These are phyloP conservation scores for Lota lota DNA, from an alignment of 2,113 vertebrate genomes.

Conservation along the genomic window DNA sequence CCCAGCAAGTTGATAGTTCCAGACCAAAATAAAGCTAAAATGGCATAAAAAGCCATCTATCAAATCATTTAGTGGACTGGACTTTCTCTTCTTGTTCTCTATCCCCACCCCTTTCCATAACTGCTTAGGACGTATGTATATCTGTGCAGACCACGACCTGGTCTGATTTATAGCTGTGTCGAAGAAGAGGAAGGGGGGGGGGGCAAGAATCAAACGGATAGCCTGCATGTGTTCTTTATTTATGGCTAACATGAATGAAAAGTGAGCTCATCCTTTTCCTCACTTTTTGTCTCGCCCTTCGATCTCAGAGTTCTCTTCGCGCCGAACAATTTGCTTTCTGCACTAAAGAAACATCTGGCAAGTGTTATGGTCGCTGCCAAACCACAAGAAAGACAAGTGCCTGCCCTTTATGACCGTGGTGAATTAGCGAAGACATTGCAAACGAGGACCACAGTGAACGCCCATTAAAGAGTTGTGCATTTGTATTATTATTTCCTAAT, in stretches of 20 bases:
- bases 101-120: slow-evolving; percentile 24
- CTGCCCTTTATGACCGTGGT: slow-evolving; percentile 18
- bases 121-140: slow-evolving; percentile 51
- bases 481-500: neutral
- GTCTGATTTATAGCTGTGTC: slow-evolving; percentile 67
- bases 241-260: slow-evolving; percentile 72
- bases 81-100: slow-evolving; percentile 44
- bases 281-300: slow-evolving; percentile 40
- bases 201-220: slow-evolving; percentile 59
- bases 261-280: slow-evolving; percentile 71
- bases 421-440: slow-evolving; percentile 31
- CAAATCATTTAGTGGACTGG: slow-evolving; percentile 40
- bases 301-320: slow-evolving; percentile 40
- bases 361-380: slow-evolving; percentile 54
- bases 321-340: slow-evolving; percentile 29
- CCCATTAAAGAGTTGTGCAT: slow-evolving; percentile 15
- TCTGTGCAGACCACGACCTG: slow-evolving; percentile 37
- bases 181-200: slow-evolving; percentile 28
- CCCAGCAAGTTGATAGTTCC: slow-evolving; percentile 29
- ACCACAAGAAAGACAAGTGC: slow-evolving; percentile 52
- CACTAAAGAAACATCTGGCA: slow-evolving; percentile 61
- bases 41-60: slow-evolving; percentile 47
- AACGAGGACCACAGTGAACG: slow-evolving; percentile 38
- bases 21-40: slow-evolving; percentile 25
- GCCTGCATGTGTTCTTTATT: slow-evolving; percentile 76